A percentile compares a stretch with the other conserved stretches of the same genome.
These are phyloP conservation scores for Dolichallabes microphthalmus DNA, from an alignment of 2,113 vertebrate species.

Conservation along the genomic window DNA sequence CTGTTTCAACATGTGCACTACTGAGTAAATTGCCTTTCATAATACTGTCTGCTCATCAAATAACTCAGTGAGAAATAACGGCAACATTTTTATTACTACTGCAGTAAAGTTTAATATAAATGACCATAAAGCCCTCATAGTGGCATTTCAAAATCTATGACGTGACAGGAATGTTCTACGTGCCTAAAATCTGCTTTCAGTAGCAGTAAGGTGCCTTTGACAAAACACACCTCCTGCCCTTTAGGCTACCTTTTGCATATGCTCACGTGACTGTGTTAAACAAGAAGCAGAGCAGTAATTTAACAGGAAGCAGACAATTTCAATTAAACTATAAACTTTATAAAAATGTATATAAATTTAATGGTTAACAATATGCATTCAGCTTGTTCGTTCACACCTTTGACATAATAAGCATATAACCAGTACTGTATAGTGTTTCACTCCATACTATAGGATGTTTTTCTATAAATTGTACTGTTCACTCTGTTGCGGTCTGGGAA, in stretches of 20 bases:
- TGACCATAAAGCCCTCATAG: not conserved
- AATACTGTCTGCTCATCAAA: slow-evolving; percentile 13
- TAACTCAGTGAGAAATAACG: not conserved
- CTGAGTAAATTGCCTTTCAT: slow-evolving; percentile 27
- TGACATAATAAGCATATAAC: not conserved
- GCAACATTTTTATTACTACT: not conserved
- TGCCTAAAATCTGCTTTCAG: slow-evolving; percentile 1
- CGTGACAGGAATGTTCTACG: not conserved
- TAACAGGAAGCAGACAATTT: not conserved
- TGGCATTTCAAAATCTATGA: not conserved
- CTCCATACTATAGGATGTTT: not conserved
- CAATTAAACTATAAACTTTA: not conserved
- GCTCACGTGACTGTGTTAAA: not conserved
- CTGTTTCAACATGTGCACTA: slow-evolving; percentile 17
- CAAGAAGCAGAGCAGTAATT: not conserved
- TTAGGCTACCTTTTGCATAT: not conserved
- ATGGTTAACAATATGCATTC: not conserved
- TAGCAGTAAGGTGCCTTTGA: not conserved
- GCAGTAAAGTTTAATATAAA: not conserved
- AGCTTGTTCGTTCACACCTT: not conserved
- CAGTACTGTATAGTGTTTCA: not conserved
- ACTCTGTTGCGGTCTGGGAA: too few species aligned
- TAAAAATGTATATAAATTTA: not conserved
- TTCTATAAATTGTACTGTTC: slow-evolving; percentile 12
- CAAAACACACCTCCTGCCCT: not conserved